phyloP scores from a whole-genome alignment of 2,113 vertebrate species.

The Malurus elegans region DNA sequence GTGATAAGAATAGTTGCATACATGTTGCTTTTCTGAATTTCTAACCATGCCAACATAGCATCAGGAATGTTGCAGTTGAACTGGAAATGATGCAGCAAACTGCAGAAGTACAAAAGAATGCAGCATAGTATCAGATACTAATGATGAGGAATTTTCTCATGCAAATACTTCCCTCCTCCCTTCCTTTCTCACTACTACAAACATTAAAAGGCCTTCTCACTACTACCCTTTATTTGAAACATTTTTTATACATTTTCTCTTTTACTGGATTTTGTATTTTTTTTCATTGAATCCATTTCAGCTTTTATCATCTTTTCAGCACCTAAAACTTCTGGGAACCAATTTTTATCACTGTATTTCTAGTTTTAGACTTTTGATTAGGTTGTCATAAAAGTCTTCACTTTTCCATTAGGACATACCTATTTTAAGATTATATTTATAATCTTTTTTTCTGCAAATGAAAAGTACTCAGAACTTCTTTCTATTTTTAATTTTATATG shows the following conservation, averaged over 20 bases:
- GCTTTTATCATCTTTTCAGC: background rate
- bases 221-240: background rate
- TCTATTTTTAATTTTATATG: background rate
- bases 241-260: background rate
- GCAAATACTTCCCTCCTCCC: background rate
- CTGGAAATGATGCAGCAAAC: background rate
- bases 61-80: background rate
- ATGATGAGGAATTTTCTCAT: background rate
- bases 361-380: conserved; percentile 22
- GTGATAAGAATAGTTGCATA: background rate
- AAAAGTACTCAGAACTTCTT: background rate
- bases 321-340: background rate
- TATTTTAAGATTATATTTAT: background rate
- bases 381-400: background rate
- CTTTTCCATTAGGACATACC: background rate
- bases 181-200: background rate
- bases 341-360: background rate
- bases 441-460: background rate
- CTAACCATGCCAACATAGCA: background rate
- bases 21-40: background rate
- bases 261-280: background rate
- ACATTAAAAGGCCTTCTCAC: background rate
- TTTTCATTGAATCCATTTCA: background rate
- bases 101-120: background rate
- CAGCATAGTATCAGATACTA: background rate